phyloP scores from a whole-genome alignment of 2,797 vertebrate genomes.

The Perdix hodgsoniae region DNA sequence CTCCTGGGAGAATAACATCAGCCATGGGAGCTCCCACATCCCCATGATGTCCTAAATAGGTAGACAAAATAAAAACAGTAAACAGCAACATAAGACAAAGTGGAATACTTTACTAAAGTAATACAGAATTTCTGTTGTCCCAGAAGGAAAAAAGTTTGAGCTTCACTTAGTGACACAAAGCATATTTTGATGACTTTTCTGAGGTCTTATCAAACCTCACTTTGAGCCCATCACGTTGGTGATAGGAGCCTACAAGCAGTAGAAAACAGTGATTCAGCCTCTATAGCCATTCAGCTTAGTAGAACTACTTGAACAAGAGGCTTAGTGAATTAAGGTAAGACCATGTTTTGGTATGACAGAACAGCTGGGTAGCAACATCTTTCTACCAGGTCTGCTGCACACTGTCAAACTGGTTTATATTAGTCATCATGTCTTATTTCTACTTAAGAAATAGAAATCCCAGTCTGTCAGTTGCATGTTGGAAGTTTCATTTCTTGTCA shows the following conservation, averaged over 20 bases:
- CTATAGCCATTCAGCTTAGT: neutral
- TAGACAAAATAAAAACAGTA: neutral
- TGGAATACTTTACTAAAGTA: neutral
- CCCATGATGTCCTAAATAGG: constrained; percentile 92
- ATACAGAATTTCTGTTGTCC: neutral
- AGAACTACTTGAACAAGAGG: neutral
- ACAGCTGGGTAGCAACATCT: neutral
- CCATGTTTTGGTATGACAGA: neutral
- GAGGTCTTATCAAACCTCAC: neutral
- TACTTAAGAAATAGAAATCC: neutral
- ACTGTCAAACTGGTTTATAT: neutral
- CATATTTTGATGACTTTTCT: neutral
- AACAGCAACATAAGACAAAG: neutral
- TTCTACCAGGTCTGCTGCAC: neutral
- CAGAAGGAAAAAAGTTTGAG: neutral
- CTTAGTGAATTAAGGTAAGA: neutral
- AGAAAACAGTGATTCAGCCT: neutral
- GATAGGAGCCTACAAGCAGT: neutral
- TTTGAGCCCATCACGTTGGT: neutral
- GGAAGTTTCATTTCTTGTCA: neutral
- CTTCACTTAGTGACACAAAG: neutral
- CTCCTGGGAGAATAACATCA: constrained; percentile 93
- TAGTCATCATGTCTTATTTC: neutral
- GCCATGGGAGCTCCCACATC: constrained; percentile 93
- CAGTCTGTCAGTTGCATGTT: neutral